Conservation (phyloP, 2,113 vertebrate genomes). For the Channa argus region DNA sequence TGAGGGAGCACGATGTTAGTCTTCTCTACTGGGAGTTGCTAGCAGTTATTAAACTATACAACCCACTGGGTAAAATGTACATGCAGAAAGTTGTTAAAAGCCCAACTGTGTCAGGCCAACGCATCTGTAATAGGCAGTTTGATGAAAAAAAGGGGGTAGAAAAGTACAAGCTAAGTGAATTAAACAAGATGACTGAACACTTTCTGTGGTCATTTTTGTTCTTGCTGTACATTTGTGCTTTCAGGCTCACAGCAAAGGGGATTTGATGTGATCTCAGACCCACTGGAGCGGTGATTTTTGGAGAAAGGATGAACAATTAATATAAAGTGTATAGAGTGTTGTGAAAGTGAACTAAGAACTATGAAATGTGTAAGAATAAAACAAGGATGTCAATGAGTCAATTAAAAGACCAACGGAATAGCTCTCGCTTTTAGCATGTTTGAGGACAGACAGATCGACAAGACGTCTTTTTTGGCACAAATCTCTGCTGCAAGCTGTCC, state of each 20-base stretch:
- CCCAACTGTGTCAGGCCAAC: constrained; percentile 2
- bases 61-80: constrained; percentile 51
- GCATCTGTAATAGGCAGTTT: constrained; percentile 27
- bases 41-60: constrained; percentile 62
- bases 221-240: constrained; percentile 29
- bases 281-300: constrained; percentile 11
- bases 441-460: constrained; percentile 30
- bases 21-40: constrained; percentile 53
- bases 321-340: background rate
- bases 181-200: constrained; percentile 52
- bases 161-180: constrained; percentile 55
- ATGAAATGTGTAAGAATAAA: constrained; percentile 9
- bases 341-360: constrained; percentile 17
- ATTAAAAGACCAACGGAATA: background rate
- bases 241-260: constrained; percentile 9
- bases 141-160: constrained; percentile 4
- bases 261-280: constrained; percentile 23
- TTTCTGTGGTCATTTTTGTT: constrained; percentile 46
- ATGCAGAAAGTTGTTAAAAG: constrained; percentile 62
- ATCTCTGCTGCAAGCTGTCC: constrained; percentile 20
- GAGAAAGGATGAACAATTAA: background rate
- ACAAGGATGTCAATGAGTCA: background rate
- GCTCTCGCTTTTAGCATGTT: background rate
- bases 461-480: constrained; percentile 35
- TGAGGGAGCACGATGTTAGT: constrained; percentile 45